Evolutionary conservation across 2,797 vertebrate species (phyloP), one percentile per base, ranked within the genome.

Genomic region (Sebastes oblongus): DNA sequence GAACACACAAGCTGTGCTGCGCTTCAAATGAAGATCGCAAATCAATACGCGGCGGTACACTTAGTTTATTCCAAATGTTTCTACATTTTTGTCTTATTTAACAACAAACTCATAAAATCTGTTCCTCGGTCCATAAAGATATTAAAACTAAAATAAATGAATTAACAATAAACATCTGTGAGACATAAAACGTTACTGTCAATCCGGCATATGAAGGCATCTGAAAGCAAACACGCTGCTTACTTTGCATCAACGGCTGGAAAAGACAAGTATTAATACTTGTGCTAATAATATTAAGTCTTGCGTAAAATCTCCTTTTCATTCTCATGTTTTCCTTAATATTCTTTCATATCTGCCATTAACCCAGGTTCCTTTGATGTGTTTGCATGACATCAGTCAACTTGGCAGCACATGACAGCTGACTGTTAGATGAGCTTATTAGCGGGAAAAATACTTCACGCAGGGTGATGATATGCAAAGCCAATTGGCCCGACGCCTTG

Each of bases 391-490:
- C 84, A 78, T 81, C 68, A 73, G 52, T 74, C 76, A 78, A 24
- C 70, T 78, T 80, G 78, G 75, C 85, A 77, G 76, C 72, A 66
- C 80, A 71, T 60, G 81, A 77, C 83, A 66, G 66, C 72, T 83
- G 80, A 83, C 75, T 55, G 65, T 84, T 84, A 80, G 69, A 91
- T 87, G 61, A 77, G 74, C 61, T 83, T 24, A 66, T 78, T 82
- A 77, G 32, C 32, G 8, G 0, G 70, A 36, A 34, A 84, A 88
- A 81, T 46, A 56, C 66, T 85, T 81, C 64, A 85, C 24, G 69
- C 77, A 36, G 34, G 72, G 69, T 55, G 75, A 85, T 86, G 84
- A 91, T 88, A 88, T 52, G 70, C 80, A 61, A 86, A 67, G 55
- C 67, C 66, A 65, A 77, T 54, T 16, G 58, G 68, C 67, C 81